Percentiles rank a stretch among this genome's conserved stretches.
These are phyloP conservation scores for Metaphire vulgaris DNA, from an alignment of 1,140 invertebrate genomes.

Conservation along the genomic window DNA sequence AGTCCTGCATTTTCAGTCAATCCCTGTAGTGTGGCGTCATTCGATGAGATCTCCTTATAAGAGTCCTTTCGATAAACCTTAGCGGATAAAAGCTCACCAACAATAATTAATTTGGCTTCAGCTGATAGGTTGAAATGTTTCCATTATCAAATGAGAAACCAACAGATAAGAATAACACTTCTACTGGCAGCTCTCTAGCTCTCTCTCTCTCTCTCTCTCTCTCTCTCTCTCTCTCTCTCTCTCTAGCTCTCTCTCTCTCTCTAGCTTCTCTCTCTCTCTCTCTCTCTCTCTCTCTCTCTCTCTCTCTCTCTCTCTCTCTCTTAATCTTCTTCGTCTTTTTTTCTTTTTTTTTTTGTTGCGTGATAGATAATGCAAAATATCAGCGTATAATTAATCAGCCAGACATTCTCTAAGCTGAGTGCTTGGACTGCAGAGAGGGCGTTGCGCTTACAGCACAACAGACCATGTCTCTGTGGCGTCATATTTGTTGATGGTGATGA, in stretches of 20 bases:
- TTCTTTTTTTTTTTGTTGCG: not conserved
- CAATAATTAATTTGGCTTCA: too few species aligned
- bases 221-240: not conserved
- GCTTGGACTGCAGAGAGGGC: too few species aligned
- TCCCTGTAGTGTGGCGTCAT: too few species aligned
- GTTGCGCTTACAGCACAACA: not conserved
- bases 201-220: constrained; percentile 1
- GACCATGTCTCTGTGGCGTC: not conserved
- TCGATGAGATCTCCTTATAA: not conserved
- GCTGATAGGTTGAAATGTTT: too few species aligned
- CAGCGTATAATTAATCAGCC: not conserved
- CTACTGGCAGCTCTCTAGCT: not conserved
- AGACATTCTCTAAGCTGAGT: not conserved
- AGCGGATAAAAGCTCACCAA: too few species aligned
- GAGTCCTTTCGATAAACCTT: too few species aligned
- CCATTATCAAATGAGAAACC: not conserved
- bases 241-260: not conserved
- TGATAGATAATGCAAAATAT: not conserved
- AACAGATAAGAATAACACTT: not conserved
- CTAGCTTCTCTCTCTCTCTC: constrained; percentile 1
- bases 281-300: constrained; percentile 1
- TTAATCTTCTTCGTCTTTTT: not conserved
- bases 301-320: not conserved
- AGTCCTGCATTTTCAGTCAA: too few species aligned
- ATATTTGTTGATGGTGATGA: not conserved